These are phyloP conservation scores for Phragmatobia fuliginosa DNA, from an alignment of 2,888 invertebrate species.

Conservation along the genomic window DNA sequence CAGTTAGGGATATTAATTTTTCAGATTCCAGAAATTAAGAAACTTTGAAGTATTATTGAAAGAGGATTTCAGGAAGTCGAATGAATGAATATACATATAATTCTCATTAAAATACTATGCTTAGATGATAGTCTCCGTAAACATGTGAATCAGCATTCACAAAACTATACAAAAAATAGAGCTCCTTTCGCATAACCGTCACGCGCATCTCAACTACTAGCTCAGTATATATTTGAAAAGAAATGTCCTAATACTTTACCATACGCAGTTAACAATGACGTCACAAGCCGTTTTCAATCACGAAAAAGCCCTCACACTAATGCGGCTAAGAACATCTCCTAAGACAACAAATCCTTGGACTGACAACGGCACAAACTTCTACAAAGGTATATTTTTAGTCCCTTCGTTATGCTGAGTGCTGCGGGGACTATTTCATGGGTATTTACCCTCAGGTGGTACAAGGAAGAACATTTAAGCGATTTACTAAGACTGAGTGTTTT, in stretches of 20 bases:
- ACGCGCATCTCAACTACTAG: too few species aligned
- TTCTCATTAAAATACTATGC: too few species aligned
- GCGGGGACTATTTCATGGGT: slow-evolving; percentile 42
- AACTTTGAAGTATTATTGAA: not conserved
- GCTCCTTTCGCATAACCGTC: too few species aligned
- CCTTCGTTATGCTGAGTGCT: slow-evolving; percentile 59
- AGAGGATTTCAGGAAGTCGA: too few species aligned
- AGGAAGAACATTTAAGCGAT: slow-evolving; percentile 3
- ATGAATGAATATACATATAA: not conserved
- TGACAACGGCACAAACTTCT: slow-evolving; percentile 15
- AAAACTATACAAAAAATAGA: too few species aligned
- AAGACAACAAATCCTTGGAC: slow-evolving; percentile 32
- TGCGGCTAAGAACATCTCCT: slow-evolving; percentile 27
- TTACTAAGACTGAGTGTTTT: not conserved
- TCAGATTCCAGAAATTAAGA: not conserved
- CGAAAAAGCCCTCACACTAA: slow-evolving; percentile 13
- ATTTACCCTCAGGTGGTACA: slow-evolving; percentile 20
- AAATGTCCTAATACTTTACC: not conserved
- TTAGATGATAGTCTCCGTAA: not conserved
- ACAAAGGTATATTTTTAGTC: slow-evolving; percentile 51
- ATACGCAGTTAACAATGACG: not conserved
- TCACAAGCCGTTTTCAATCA: not conserved
- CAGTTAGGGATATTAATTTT: not conserved
- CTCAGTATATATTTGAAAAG: not conserved
- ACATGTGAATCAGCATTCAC: too few species aligned